These are phyloP conservation scores for Stenopsyche tienmushanensis DNA, from an alignment of 1,140 invertebrate genomes.

Conservation along the genomic window DNA sequence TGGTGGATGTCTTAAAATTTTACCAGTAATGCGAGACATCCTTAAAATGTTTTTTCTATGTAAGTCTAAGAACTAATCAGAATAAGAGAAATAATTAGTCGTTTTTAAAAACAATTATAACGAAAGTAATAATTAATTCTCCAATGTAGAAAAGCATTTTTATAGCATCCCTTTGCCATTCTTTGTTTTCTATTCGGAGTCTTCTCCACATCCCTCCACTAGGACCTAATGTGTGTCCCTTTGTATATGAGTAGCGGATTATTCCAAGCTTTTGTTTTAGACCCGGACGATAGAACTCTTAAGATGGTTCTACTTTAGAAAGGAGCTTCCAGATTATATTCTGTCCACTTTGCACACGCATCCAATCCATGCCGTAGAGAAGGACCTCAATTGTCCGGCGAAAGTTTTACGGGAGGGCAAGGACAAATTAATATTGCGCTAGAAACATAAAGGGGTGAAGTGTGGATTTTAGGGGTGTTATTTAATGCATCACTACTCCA, in stretches of 20 bases:
- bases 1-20: too few species aligned
- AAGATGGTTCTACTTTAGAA: conserved; percentile 21
- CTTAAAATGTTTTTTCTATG: too few species aligned
- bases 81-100: too few species aligned
- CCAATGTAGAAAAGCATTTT: too few species aligned
- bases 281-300: conserved; percentile 28
- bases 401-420: conserved; percentile 29
- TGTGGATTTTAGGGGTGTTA: conserved; percentile 31
- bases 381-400: conserved; percentile 29
- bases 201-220: too few species aligned
- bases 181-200: too few species aligned
- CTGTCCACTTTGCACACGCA: conserved; percentile 10
- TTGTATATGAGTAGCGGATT: conserved; percentile 40
- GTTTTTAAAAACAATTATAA: too few species aligned
- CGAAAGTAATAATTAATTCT: too few species aligned
- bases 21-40: too few species aligned
- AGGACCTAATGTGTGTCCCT: conserved; percentile 34
- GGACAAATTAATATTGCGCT: conserved; percentile 40
- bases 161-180: too few species aligned
- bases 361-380: neutral
- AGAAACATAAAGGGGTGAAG: conserved; percentile 31
- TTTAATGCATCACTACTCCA: conserved; percentile 32
- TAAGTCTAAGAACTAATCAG: too few species aligned
- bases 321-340: conserved; percentile 6
- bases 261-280: conserved; percentile 39